A percentile compares a stretch with the other conserved stretches of the same genome.
These are phyloP conservation scores for Palythoa grandis DNA, from an alignment of 92 coral and sea anemone genomes.

Conservation along the genomic window DNA sequence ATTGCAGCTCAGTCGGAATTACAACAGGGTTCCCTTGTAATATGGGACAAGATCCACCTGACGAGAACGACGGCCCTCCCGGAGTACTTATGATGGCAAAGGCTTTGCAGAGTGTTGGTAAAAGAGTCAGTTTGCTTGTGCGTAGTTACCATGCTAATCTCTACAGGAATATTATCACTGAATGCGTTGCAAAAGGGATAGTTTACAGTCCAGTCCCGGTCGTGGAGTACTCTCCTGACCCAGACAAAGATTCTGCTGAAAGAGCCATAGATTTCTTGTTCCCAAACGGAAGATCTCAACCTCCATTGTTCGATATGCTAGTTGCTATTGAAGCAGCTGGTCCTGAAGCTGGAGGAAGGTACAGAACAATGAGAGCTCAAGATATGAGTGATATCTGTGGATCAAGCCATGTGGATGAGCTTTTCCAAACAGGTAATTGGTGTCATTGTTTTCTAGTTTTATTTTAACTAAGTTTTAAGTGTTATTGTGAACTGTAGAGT, in stretches of 20 bases:
- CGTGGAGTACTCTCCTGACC: slow-evolving; percentile 59
- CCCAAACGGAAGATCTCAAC: slow-evolving; percentile 39
- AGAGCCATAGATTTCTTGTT: slow-evolving; percentile 78
- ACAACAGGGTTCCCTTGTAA: slow-evolving; percentile 64
- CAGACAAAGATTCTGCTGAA: slow-evolving; percentile 34
- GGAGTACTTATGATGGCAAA: slow-evolving; percentile 75
- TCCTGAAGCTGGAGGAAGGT: slow-evolving; percentile 2
- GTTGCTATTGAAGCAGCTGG: slow-evolving; percentile 91
- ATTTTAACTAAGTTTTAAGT: neutral
- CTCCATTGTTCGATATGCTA: slow-evolving; percentile 80
- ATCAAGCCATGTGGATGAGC: slow-evolving; percentile 84
- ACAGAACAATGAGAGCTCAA: slow-evolving; percentile 20
- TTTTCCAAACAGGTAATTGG: slow-evolving; percentile 80
- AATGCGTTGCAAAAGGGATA: slow-evolving; percentile 52
- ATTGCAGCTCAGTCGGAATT: slow-evolving; percentile 69
- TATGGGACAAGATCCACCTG: slow-evolving; percentile 46
- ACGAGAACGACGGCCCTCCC: slow-evolving; percentile 71
- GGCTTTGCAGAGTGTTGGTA: slow-evolving; percentile 62
- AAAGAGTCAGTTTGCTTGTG: slow-evolving; percentile 68
- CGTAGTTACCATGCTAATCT: slow-evolving; percentile 54
- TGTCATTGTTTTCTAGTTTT: neutral
- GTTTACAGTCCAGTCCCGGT: slow-evolving; percentile 53
- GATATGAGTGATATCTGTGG: slow-evolving; percentile 47
- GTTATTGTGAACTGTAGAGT: too few species aligned
- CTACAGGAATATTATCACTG: slow-evolving; percentile 40